Percentiles rank a stretch among this genome's conserved stretches.
Conservation (phyloP, 2,113 vertebrate species). For the Raja brachyura region DNA sequence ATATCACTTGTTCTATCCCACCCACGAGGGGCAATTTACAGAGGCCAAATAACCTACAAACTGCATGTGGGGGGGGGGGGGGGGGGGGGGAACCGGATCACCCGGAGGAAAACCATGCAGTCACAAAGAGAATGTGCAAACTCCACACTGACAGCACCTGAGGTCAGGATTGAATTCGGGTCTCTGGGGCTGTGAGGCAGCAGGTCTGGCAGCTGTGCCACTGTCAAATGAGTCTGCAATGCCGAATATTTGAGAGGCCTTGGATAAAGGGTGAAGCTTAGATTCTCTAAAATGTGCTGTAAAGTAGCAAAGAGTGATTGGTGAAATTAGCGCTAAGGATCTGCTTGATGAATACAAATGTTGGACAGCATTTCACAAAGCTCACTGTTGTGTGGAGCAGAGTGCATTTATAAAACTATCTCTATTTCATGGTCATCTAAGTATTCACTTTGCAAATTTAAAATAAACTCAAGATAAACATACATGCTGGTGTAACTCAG, state of each 20-base stretch:
- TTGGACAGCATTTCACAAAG: neutral
- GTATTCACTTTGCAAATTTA: neutral
- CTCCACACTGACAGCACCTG: no score
- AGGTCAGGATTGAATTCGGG: no score
- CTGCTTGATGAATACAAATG: neutral
- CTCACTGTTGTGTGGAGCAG: neutral
- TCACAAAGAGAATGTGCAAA: no score
- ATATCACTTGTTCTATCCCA: no score
- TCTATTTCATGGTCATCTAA: neutral
- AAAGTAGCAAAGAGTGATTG: neutral
- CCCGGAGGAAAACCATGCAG: no score
- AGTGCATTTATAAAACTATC: neutral
- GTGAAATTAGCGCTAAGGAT: neutral
- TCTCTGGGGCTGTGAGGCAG: no score
- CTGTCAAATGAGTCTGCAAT: neutral
- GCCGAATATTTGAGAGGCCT: neutral
- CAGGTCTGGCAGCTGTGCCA: neutral
- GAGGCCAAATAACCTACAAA: no score
- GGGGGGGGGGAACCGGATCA: no score
- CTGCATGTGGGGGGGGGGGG: no score
- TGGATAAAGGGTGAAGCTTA: neutral
- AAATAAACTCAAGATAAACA: no score
- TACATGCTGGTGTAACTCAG: no score
- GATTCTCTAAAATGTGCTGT: neutral
- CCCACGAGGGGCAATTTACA: no score